phyloP scores from a whole-genome alignment of 2,797 vertebrate species.

The Pipistrellus kuhlii region DNA sequence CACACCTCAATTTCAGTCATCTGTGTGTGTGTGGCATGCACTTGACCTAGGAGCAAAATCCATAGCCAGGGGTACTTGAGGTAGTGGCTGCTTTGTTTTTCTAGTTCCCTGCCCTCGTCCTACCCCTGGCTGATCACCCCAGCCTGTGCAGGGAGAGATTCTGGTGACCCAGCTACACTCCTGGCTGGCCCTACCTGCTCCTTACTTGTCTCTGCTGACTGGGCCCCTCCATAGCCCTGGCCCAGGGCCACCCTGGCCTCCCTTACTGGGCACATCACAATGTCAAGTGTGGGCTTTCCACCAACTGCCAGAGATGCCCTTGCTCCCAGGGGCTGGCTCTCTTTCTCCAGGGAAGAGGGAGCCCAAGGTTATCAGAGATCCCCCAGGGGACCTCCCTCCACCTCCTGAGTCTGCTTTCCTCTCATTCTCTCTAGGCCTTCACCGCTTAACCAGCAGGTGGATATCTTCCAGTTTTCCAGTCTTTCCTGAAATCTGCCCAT shows the following conservation, averaged over 20 bases:
- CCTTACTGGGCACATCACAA: neutral
- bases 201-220: neutral
- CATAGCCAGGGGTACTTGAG: neutral
- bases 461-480: neutral
- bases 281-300: neutral
- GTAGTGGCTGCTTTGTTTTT: neutral
- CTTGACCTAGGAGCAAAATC: constrained; percentile 47
- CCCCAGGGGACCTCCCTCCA: neutral
- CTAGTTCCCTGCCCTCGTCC: neutral
- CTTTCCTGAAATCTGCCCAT: constrained; percentile 10
- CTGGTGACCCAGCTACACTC: neutral
- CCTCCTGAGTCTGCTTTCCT: neutral
- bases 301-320: neutral
- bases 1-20: neutral
- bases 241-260: neutral
- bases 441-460: neutral
- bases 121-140: neutral
- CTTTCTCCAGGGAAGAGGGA: neutral
- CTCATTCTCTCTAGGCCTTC: neutral
- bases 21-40: neutral
- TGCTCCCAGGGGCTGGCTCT: neutral
- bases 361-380: neutral
- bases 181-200: neutral
- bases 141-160: neutral
- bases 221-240: neutral